phyloP scores from a whole-genome alignment of 2,113 vertebrate genomes.

The Arothron firmamentum region DNA sequence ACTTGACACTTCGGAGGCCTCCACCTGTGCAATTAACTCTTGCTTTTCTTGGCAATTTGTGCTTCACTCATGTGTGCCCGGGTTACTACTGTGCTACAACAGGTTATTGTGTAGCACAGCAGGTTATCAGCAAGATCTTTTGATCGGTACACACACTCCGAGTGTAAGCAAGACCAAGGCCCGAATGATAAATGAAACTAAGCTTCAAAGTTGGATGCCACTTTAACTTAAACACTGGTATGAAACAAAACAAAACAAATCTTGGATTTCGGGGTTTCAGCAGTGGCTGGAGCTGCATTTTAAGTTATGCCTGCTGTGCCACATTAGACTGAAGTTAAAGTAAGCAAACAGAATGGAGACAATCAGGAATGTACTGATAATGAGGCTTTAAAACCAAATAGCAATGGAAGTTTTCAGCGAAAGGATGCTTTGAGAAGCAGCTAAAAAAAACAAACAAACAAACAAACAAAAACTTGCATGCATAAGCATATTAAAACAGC shows the following conservation, averaged over 20 bases:
- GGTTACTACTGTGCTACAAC: too few species aligned
- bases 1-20: too few species aligned
- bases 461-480: not conserved
- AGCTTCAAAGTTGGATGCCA: not conserved
- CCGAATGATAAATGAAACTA: too few species aligned
- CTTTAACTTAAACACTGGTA: slow-evolving; percentile 6
- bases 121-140: too few species aligned
- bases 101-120: too few species aligned
- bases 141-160: too few species aligned
- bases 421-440: not conserved
- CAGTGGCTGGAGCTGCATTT: not conserved
- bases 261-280: not conserved
- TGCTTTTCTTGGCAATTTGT: slow-evolving; percentile 19
- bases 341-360: not conserved
- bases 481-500: not conserved
- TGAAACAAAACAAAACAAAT: slow-evolving; percentile 6
- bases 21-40: not conserved
- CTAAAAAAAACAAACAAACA: too few species aligned
- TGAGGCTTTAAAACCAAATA: not conserved
- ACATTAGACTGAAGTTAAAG: too few species aligned
- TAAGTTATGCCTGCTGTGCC: not conserved
- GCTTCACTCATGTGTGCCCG: too few species aligned
- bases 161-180: too few species aligned
- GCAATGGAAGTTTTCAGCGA: not conserved
- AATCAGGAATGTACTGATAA: not conserved